Evolutionary conservation across 2,888 invertebrate species (phyloP), one percentile per base, ranked within the genome.

Genomic region (Ophion obscuratus): DNA sequence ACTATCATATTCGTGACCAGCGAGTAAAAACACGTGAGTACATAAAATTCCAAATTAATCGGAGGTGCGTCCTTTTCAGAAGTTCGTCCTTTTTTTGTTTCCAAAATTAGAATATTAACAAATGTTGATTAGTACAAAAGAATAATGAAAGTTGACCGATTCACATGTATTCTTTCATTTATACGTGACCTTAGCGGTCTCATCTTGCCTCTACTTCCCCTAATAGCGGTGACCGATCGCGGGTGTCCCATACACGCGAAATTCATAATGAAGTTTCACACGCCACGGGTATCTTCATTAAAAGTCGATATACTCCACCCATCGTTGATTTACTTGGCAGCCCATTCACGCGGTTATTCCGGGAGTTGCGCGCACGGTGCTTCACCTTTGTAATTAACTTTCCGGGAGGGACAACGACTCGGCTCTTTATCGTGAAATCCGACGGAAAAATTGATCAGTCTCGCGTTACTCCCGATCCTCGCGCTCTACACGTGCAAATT

Each of bases 211-310:
- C 31, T 31, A 31, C 31, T 31, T 20, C 2, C 14, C 24, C 14
- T 59, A 85, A 85, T 80, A 79, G 57, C 62, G 76, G 74, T 61
- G 74, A 36, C 80, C 86, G 85, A 87, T 86, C 87, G 81, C 9
- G 9, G 40, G 40, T 40, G 40, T 83, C 80, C 53, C 68, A 71
- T 47, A 85, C 81, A 81, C 83, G 77, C 68, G 88, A 89, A 87
- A 89, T 91, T 75, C 89, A 90, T 92, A 91, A 92, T 90, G 91
- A 92, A 85, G 91, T 91, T 91, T 91, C 89, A 81, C 88, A 87
- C 87, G 80, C 76, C 70, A 36, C 53, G 44, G 71, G 66, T 70
- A 62, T 87, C 88, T 90, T 91, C 90, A 90, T 91, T 90, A 91
- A 91, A 91, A 91, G 87, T 86, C 89, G 90, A 91, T 90, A 88